Evolutionary conservation across 2,888 invertebrate genomes (phyloP), one percentile per base, ranked within the genome.

Genomic region (Agriopis aurantiaria): DNA sequence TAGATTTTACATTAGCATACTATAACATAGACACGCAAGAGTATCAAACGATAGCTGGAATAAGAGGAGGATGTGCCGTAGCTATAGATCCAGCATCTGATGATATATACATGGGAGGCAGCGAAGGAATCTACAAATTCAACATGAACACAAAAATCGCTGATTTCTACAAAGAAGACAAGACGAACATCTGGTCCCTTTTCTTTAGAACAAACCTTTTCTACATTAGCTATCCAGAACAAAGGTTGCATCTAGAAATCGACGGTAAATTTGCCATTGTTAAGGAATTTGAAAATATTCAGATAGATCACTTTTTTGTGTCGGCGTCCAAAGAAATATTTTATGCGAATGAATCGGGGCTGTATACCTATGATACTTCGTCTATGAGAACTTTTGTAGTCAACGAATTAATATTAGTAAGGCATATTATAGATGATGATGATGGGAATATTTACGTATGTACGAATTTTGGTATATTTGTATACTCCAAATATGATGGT

Each of bases 181-280:
- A 86, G 0, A 86, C 79, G 12, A 91, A 91, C 43, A 82, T 91
- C 6, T 91, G 91, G 91, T 82, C 86, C 0, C 48, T 91, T 3
- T 90, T 88, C 49, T 85, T 80, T 49, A 87, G 82, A 52, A 82
- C 79, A 17, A 89, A 89, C 55, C 63, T 91, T 0, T 91, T 91
- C 63, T 91, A 89, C 66, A 85, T 92, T 14, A 87, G 83, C 17
- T 91, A 90, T 72, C 91, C 91, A 0, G 88, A 90, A 14, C 91
- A 90, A 51, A 90, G 74, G 53, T 64, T 92, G 0, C 78, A 85
- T 8, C 85, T 91, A 60, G 86, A 91, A 63, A 72, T 85, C 0
- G 87, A 89, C 10, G 90, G 85, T 0, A 86, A 82, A 69, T 91
- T 91, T 56, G 80, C 85, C 0, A 56, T 69, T 0, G 88, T 92